Evolutionary conservation across 2,113 vertebrate species (phyloP).

Genomic region (Hymenochirus boettgeri): DNA sequence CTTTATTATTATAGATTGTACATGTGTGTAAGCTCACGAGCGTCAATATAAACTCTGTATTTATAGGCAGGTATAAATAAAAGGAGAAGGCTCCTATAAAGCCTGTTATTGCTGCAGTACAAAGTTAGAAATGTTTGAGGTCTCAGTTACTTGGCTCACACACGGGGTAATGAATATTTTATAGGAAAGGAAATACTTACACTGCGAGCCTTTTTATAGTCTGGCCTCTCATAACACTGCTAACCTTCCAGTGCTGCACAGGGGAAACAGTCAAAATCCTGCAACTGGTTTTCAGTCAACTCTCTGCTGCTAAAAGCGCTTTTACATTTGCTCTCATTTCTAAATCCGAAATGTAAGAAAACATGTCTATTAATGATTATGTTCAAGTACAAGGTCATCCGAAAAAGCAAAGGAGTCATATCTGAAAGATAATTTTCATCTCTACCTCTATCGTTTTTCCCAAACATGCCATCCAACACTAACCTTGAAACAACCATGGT

Average conservation of each 20-base stretch:
- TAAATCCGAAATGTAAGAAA: not conserved
- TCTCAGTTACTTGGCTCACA: constrained; percentile 81
- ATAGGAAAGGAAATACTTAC: constrained; percentile 90
- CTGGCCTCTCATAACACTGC: constrained; percentile 58
- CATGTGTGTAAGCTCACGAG: constrained; percentile 14
- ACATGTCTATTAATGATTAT: too few relatives aligned
- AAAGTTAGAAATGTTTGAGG: constrained; percentile 90
- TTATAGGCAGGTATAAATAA: constrained; percentile 56
- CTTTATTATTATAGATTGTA: constrained; percentile 33
- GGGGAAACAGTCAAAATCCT: constrained; percentile 14
- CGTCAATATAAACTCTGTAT: constrained; percentile 36
- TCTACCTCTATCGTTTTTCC: too few relatives aligned
- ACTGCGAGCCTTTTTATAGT: constrained; percentile 93
- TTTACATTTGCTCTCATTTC: not conserved
- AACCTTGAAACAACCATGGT: too few relatives aligned
- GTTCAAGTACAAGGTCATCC: too few relatives aligned
- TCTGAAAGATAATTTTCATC: too few relatives aligned
- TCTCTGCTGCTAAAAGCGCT: not conserved
- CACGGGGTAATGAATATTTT: constrained; percentile 89
- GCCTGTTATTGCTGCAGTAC: constrained; percentile 63
- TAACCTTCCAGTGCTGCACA: constrained; percentile 63
- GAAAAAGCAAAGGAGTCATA: too few relatives aligned
- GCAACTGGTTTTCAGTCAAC: not conserved
- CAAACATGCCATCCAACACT: too few relatives aligned
- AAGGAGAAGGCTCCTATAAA: constrained; percentile 63